Base-by-base conservation (phyloP, 2,113 vertebrate species). In the Platichthys flesus region DNA sequence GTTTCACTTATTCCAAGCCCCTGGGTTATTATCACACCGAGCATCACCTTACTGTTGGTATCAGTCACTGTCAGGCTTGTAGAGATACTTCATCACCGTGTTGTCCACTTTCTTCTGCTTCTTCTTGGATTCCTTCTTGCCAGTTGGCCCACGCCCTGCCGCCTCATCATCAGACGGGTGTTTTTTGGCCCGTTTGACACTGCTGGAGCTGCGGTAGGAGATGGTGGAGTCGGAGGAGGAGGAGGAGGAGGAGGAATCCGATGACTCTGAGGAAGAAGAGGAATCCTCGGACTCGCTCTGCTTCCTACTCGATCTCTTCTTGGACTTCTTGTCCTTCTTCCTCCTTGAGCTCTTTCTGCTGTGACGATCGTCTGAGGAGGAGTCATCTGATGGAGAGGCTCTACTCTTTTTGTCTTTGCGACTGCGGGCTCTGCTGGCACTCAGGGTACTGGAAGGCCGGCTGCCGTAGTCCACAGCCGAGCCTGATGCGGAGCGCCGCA, bases 51-150 rank as follows among this genome's bases (percentile, higher is more conserved):
- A 42, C 45, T 40, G 63, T 31, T 89, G 91, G 85, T 85, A 37
- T 96, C 95, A 98, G 93, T 99, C 97, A 86, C 97, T 98, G 93
- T 98, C 98, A 0, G 97, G 95, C n/a, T 93, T 96, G 93, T 98
- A 99, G 71, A 98, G 94, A 89, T 99, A 99, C 83, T 99, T 99
- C 98, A 99, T 99, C 95, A 99, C 92, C 88, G 97, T 55, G 90
- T 69, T 98, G 87, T 99, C 97, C 84, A 97, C 89, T 83, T 97
- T 95, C 83, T 98, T 98, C 82, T 96, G 96, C 26, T 95, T 94
- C 79, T 95, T 94, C 91, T 97, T 97, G 64, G 95, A 87, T 28
- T 96, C 94, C 83, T 96, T 98, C 86, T 92, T 96, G 9, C 84
- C 81, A 2, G 79, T 49, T 49, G 85, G 52, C 21, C 63, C 77